Base-by-base conservation (phyloP, 1,140 invertebrate species). In the Vollenhovia emeryi region DNA sequence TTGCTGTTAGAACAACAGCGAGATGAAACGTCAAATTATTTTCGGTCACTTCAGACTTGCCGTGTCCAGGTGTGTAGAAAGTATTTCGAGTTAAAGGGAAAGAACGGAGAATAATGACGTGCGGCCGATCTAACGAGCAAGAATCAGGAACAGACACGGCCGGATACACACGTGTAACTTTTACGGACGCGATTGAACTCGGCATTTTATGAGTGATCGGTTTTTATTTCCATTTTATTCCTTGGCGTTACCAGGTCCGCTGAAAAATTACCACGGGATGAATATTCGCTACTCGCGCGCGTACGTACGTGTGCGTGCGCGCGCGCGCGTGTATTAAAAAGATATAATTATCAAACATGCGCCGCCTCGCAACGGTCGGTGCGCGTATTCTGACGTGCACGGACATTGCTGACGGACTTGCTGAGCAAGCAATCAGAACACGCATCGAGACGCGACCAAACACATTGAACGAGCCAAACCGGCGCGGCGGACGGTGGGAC, bases 381-480 rank as follows among this genome's bases (percentile, higher is more conserved):
- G 9, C 40, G n/a, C 13, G 8, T 80, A 82, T 71, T 79, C 45
- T 27, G 21, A 45, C 36, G 5, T 33, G 3, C 78, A 69, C 43
- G 50, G 27, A n/a, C 24, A 82, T 69, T 15, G 13, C 11, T 11
- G n/a, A 40, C n/a, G n/a, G n/a, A n/a, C 3, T 50, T 40, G 48
- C 40, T 43, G 66, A 82, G 78, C 78, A 80, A 80, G 64, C 78
- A 82, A 82, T 82, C 66, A 57, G 78, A 57, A 80, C 36, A 59
- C n/a, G 66, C 50, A 82, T 82, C 27, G 66, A 57, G 33, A 80
- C 68, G 57, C 36, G 50, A 21, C 30, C 36, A 57, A 68, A 80
- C 64, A 43, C 48, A 40, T 27, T 57, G 66, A 45, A 82, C 36
- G 66, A 82, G 50, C 50, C 43, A 59, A 57, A 66, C 21, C 18